A percentile compares a stretch with the other conserved stretches of the same genome.
Conservation (phyloP, 2,113 vertebrate species). For the Pelecanoides urinatrix region DNA sequence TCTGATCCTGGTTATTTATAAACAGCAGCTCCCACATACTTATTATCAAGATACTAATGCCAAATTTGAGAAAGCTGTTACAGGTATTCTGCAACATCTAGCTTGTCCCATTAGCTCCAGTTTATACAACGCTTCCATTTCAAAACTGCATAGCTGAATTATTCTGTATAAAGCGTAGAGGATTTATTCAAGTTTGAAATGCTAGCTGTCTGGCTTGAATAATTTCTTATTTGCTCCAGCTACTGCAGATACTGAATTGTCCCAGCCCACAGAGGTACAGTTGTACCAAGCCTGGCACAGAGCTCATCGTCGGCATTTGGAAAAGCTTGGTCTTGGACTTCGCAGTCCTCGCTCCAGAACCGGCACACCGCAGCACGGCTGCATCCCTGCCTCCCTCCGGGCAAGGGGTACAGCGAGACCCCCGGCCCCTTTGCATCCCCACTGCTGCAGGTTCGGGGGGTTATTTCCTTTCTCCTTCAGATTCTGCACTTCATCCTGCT, state of each 20-base stretch:
- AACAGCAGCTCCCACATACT: neutral
- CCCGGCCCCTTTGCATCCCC: neutral
- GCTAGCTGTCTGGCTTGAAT: neutral
- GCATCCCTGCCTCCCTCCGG: neutral
- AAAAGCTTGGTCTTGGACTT: neutral
- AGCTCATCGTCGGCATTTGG: neutral
- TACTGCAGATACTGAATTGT: neutral
- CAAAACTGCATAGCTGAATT: neutral
- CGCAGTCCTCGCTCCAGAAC: rapidly evolving
- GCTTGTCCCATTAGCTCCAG: neutral
- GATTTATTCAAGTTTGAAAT: neutral
- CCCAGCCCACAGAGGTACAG: neutral
- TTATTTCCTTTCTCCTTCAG: neutral
- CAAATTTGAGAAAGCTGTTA: neutral
- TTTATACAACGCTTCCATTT: neutral
- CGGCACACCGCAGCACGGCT: rapidly evolving
- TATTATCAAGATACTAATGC: neutral
- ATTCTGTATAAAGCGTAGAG: neutral
- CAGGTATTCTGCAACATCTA: neutral
- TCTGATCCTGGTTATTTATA: neutral
- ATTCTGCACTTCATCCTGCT: neutral
- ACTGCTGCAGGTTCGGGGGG: too few species aligned
- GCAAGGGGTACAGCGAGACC: neutral
- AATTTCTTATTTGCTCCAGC: neutral
- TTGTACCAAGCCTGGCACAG: neutral